Evolutionary conservation across 2,113 vertebrate species (phyloP), one percentile per base, ranked within the genome.

Genomic region (Narcine bancroftii): DNA sequence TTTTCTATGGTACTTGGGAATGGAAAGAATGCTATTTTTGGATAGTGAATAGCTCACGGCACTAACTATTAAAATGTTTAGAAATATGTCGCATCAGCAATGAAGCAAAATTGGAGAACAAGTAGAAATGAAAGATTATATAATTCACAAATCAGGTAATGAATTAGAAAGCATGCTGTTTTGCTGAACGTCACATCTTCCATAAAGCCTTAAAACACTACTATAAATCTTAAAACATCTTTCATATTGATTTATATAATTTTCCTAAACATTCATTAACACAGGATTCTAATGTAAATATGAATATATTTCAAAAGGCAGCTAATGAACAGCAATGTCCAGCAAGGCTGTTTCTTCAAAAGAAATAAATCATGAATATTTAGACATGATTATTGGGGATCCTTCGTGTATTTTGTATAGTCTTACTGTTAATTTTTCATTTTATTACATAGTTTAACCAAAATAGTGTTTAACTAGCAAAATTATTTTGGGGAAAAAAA

Each of bases 1-100:
- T n/a, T n/a, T n/a, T 47, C 63, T 91, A 91, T n/a, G 87, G 89
- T 91, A 71, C 89, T 91, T 91, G 89, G 60, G 26, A 69, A 71
- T 91, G 63, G 42, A 91, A 91, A 69, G 42, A 69, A 69, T 69
- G 65, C 6, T 71, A 66, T 91, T 47, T n/a, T 65, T 91, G 26
- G 45, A 47, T 45, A 91, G 26, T 69, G 65, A 91, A 26, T 69
- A 69, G 26, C 63, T 91, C 66, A 47, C 66, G 3, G 69, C 65
- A 91, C 36, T 91, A 66, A 66, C 63, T 24, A 45, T 79, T 39
- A 9, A 65, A 29, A 69, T 36, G 29, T 19, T 91, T 69, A 33
- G 24, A 71, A 33, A 11, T 66, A 89, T 66, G 87, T 89, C 42
- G 60, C 50, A 85, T 53, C 42, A 89, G 45, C 36, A 47, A 29